Base-by-base conservation (phyloP, 1,140 invertebrate genomes). In the Luehdorfia chinensis region DNA sequence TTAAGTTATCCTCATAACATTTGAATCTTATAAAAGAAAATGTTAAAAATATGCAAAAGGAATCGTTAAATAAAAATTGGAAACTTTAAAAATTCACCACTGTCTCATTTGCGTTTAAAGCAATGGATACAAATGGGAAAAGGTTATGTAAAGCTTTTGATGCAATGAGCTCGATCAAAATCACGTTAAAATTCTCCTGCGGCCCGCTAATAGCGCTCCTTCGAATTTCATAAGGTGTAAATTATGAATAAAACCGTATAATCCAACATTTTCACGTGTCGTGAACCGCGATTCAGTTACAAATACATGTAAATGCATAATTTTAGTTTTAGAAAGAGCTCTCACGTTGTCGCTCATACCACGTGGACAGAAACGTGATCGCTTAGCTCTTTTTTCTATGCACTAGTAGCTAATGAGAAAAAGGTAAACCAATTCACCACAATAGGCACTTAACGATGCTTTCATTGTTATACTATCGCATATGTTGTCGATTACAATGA, bases 341-440 rank as follows among this genome's bases (percentile, higher is more conserved):
- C 71, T 73, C 73, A 77, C 67, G 72, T 78, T 72, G 73, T 51
- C 11, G 12, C 9, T 45, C 16, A 47, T 15, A 49, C 43, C 59
- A 68, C 72, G 69, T 85, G 81, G 43, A 45, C 13, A 15, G 34
- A 23, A 79, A 85, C 77, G 81, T 84, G 81, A 83, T 47, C 19
- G 36, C 16, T 7, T 41, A 50, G 41, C 53, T 59, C 43, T 50
- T 68, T 75, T 70, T 58, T 65, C 56, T 61, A 47, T 50, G 50
- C 49, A 50, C 60, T 50, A 56, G 52, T 34, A 50, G 50, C 47
- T 61, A 46, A 37, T 48, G 48, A 37, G 45, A 58, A 58, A 59
- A 50, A 59, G 51, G 36, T 47, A 43, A 27, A 54, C 56, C 18
- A 43, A 11, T 61, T 75, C 66, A 66, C 44, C 36, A 81, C 75